phyloP scores from a whole-genome alignment of 2,888 invertebrate species.

The Cybosia mesomella region DNA sequence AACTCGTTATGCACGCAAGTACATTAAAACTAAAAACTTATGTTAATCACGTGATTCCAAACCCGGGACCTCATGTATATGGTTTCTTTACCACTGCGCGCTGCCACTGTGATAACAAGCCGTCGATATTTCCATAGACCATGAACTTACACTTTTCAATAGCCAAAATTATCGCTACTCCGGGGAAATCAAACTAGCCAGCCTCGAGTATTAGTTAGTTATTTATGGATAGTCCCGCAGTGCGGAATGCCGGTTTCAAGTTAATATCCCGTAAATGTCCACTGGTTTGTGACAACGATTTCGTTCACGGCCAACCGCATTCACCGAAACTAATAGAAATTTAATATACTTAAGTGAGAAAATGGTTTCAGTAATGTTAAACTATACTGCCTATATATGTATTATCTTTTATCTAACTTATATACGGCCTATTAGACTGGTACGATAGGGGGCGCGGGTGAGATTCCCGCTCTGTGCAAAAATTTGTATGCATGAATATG shows the following conservation, averaged over 20 bases:
- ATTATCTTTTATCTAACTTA: too few species aligned
- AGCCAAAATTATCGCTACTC: not conserved
- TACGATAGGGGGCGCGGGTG: too few species aligned
- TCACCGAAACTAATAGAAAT: not conserved
- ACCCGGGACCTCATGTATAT: too few species aligned
- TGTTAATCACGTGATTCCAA: too few species aligned
- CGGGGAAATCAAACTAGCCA: constrained; percentile 10
- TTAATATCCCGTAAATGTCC: constrained; percentile 13
- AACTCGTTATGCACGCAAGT: too few species aligned
- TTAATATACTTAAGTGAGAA: not conserved
- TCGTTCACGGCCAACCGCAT: not conserved
- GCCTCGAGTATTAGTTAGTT: not conserved
- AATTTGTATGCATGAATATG: too few species aligned
- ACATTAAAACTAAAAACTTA: too few species aligned
- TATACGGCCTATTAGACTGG: too few species aligned
- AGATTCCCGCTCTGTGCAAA: too few species aligned
- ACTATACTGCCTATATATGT: too few species aligned
- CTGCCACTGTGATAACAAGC: not conserved
- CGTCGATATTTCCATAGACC: not conserved
- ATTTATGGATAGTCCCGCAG: not conserved
- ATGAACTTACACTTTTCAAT: not conserved
- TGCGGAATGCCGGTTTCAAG: not conserved
- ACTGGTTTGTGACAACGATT: not conserved
- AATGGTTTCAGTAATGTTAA: too few species aligned
- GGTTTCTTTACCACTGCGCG: not conserved